These are phyloP conservation scores for Pantherophis vulpinus DNA, from an alignment of 2,797 vertebrate species.

Conservation along the genomic window DNA sequence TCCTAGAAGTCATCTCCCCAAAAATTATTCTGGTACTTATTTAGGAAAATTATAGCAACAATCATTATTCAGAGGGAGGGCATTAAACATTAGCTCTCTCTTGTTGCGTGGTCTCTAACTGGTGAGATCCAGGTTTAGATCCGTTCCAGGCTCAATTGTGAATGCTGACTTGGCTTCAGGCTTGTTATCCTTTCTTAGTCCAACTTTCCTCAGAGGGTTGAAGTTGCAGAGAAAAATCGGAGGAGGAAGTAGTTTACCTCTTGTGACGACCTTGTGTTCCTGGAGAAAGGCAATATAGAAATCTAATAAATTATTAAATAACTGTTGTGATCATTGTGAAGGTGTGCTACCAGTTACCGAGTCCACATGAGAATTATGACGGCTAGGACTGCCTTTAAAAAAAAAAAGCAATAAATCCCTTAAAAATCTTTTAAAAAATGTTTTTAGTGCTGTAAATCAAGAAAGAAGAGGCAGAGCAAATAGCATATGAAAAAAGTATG, in stretches of 20 bases:
- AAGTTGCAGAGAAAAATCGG: neutral
- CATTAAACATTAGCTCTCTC: neutral
- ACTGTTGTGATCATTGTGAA: neutral
- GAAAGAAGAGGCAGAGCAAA: neutral
- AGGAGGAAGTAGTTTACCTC: neutral
- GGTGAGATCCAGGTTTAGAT: neutral
- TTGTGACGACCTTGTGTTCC: neutral
- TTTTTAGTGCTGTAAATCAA: neutral
- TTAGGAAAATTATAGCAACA: neutral
- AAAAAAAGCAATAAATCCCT: neutral
- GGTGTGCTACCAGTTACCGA: neutral
- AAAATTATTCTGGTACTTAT: neutral
- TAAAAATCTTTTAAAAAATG: neutral
- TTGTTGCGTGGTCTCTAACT: neutral
- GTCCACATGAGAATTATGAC: neutral
- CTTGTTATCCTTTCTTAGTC: neutral
- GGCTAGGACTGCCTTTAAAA: neutral
- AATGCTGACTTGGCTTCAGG: neutral
- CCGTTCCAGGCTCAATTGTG: neutral
- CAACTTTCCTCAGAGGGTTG: neutral
- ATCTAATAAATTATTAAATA: neutral
- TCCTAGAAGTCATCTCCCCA: neutral
- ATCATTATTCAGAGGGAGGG: neutral
- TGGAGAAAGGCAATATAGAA: neutral
- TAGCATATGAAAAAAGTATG: neutral